These are phyloP conservation scores for Melierax canorus DNA, from an alignment of 2,113 vertebrate genomes.

Conservation along the genomic window DNA sequence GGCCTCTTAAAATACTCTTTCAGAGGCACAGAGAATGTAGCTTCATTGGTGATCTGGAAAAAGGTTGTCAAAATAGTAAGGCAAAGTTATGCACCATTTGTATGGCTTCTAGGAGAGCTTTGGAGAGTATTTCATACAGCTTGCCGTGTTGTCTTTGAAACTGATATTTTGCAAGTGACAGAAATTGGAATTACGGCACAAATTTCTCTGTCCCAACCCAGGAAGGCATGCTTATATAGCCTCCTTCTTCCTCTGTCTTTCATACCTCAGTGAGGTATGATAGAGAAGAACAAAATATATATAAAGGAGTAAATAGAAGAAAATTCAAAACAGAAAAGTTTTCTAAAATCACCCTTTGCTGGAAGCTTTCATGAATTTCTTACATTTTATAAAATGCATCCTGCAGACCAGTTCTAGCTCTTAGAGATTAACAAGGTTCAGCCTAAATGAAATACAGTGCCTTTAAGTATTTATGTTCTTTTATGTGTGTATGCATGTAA, in stretches of 20 bases:
- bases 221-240: background rate
- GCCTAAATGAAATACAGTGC: background rate
- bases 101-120: background rate
- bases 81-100: background rate
- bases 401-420: background rate
- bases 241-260: background rate
- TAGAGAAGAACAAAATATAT: background rate
- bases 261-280: background rate
- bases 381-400: background rate
- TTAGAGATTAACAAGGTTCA: background rate
- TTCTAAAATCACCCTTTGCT: background rate
- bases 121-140: background rate
- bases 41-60: constrained; percentile 50
- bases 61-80: constrained; percentile 72
- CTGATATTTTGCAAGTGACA: background rate
- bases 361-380: background rate
- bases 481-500: background rate
- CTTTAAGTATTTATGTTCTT: background rate
- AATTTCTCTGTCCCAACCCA: background rate
- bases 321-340: background rate
- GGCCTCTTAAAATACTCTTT: constrained; percentile 69
- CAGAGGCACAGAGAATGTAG: constrained; percentile 67
- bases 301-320: background rate
- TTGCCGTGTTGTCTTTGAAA: background rate
- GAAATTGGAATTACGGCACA: background rate